These are phyloP conservation scores for Ramphastos sulfuratus DNA, from an alignment of 2,113 vertebrate genomes.

Conservation along the genomic window DNA sequence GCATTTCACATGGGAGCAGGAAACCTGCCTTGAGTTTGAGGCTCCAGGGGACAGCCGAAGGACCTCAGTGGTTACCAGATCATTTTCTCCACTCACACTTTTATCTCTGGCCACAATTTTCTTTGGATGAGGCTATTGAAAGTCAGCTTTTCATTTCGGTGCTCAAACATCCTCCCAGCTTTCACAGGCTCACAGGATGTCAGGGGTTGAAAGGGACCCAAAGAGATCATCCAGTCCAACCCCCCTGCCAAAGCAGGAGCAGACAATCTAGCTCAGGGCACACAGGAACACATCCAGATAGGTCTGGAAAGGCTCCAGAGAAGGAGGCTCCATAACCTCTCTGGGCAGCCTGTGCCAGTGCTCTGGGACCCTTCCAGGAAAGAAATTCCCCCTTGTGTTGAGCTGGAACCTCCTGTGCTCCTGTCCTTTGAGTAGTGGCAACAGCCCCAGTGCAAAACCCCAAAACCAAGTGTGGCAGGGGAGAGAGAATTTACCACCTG, in stretches of 20 bases:
- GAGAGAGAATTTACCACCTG: neutral
- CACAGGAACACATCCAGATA: too few relatives aligned
- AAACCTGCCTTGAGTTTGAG: neutral
- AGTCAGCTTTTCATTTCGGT: neutral
- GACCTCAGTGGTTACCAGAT: neutral
- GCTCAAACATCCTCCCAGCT: fast-evolving
- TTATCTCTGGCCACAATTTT: neutral
- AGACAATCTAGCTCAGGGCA: too few relatives aligned
- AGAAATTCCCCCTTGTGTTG: too few relatives aligned
- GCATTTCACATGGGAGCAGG: neutral
- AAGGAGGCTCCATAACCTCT: too few relatives aligned
- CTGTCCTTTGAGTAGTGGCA: neutral
- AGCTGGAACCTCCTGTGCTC: too few relatives aligned
- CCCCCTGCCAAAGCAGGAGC: too few relatives aligned
- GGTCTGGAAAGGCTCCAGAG: too few relatives aligned
- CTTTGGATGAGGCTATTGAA: neutral
- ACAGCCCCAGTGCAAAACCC: neutral
- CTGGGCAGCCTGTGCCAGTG: too few relatives aligned
- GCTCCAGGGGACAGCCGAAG: neutral
- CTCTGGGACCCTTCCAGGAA: too few relatives aligned
- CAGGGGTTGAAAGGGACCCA: too few relatives aligned
- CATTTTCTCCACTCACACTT: neutral
- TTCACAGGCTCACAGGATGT: neutral
- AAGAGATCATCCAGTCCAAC: too few relatives aligned
- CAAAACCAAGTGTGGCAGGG: neutral